Conservation (phyloP, 2,888 invertebrate species). For the Chloromyia formosa region DNA sequence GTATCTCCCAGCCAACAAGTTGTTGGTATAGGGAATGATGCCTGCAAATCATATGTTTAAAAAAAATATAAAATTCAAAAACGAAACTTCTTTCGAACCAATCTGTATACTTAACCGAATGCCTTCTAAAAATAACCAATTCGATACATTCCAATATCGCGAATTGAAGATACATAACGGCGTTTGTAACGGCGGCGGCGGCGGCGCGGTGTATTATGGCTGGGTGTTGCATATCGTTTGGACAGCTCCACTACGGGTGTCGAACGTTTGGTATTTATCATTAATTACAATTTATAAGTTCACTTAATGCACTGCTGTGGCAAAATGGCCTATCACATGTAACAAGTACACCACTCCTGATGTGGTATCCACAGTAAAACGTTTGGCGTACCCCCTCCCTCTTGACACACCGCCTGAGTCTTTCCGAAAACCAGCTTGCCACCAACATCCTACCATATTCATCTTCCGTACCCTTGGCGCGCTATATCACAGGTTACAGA, state of each 20-base stretch:
- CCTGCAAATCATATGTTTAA: too few relatives aligned
- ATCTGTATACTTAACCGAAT: too few relatives aligned
- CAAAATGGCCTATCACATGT: background rate
- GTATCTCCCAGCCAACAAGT: too few relatives aligned
- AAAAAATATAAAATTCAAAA: too few relatives aligned
- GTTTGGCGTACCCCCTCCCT: too few relatives aligned
- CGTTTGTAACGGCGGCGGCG: too few relatives aligned
- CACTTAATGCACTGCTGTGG: slow-evolving; percentile 37
- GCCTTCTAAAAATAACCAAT: too few relatives aligned
- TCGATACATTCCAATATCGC: slow-evolving; percentile 7
- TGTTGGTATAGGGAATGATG: too few relatives aligned
- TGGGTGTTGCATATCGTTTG: slow-evolving; percentile 35
- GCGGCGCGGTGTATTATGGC: slow-evolving; percentile 15
- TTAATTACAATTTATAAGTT: slow-evolving; percentile 46
- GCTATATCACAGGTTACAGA: slow-evolving; percentile 6
- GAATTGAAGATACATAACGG: background rate
- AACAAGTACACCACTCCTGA: background rate
- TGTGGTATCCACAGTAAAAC: background rate
- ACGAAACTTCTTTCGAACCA: too few relatives aligned
- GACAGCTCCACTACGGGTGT: slow-evolving; percentile 41
- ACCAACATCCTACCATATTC: background rate
- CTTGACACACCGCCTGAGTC: background rate
- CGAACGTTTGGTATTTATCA: slow-evolving; percentile 42
- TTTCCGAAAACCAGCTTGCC: background rate
- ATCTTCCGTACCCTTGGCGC: background rate